Evolutionary conservation across 2,888 invertebrate species (phyloP).

Genomic region (Xestoiulus laeticollis): DNA sequence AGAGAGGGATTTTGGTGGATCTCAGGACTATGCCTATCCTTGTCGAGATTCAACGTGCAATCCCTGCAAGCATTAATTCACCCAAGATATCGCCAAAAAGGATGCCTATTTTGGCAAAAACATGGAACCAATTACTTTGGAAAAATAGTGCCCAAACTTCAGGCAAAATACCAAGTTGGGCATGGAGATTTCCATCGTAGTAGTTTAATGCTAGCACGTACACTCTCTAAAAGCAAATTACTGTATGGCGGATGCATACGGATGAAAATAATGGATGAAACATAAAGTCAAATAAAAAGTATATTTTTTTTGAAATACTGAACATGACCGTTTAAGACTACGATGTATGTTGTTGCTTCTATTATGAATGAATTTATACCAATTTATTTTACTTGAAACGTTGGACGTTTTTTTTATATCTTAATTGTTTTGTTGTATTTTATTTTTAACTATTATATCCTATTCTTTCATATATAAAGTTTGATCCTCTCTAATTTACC

Average conservation of each 20-base stretch:
- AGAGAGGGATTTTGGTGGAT: background rate
- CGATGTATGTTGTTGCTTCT: no score
- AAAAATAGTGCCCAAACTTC: background rate
- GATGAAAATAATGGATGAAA: background rate
- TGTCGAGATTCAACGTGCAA: background rate
- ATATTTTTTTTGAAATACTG: no score
- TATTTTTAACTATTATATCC: no score
- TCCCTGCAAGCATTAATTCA: slow-evolving; percentile 20
- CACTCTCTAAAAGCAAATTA: background rate
- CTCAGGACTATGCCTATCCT: background rate
- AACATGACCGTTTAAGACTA: no score
- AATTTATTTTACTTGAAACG: no score
- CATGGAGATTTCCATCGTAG: background rate
- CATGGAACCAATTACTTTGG: background rate
- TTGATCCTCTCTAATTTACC: no score
- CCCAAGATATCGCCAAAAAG: background rate
- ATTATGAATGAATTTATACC: no score
- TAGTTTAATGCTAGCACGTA: background rate
- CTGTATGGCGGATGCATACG: background rate
- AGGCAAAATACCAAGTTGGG: background rate
- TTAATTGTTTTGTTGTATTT: no score
- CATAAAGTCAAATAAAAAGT: no score
- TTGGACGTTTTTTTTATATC: no score
- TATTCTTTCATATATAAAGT: no score
- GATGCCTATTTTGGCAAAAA: background rate